These are phyloP conservation scores for Brenthis daphne DNA, from an alignment of 2,888 invertebrate species.

Conservation along the genomic window DNA sequence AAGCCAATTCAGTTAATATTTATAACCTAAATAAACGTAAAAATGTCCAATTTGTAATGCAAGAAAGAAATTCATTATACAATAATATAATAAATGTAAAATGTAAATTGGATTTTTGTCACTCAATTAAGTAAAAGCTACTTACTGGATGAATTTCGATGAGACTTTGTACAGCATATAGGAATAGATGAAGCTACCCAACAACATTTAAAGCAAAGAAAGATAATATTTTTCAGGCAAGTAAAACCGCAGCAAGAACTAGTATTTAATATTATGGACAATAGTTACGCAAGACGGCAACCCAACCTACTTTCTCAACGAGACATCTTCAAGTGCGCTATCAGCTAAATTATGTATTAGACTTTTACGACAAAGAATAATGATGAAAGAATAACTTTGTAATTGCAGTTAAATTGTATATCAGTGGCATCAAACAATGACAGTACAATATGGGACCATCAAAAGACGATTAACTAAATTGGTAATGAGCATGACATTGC, in stretches of 20 bases:
- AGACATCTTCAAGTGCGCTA: slow-evolving; percentile 33
- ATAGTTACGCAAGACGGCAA: slow-evolving; percentile 26
- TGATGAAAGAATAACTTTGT: slow-evolving; percentile 63
- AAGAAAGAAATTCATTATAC: slow-evolving; percentile 5
- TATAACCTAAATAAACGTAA: slow-evolving; percentile 26
- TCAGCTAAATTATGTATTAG: slow-evolving; percentile 36
- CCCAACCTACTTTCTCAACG: slow-evolving; percentile 39
- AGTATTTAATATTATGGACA: slow-evolving; percentile 27
- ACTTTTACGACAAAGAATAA: slow-evolving; percentile 45
- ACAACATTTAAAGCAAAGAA: background rate
- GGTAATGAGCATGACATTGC: slow-evolving; percentile 57
- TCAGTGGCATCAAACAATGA: slow-evolving; percentile 49
- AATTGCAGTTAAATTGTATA: slow-evolving; percentile 61
- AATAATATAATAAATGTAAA: no score
- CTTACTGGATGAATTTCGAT: no score
- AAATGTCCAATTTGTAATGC: slow-evolving; percentile 12
- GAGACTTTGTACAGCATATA: no score
- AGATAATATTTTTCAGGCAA: background rate
- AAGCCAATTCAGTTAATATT: slow-evolving; percentile 36
- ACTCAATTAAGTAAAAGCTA: no score
- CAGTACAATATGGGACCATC: slow-evolving; percentile 62
- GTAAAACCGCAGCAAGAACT: background rate
- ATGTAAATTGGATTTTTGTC: no score
- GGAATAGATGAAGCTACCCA: no score
- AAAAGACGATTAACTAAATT: slow-evolving; percentile 68